A percentile compares a stretch with the other conserved stretches of the same genome.
phyloP scores from a whole-genome alignment of 1,140 invertebrate genomes.

The Andrena cerasifolii region DNA sequence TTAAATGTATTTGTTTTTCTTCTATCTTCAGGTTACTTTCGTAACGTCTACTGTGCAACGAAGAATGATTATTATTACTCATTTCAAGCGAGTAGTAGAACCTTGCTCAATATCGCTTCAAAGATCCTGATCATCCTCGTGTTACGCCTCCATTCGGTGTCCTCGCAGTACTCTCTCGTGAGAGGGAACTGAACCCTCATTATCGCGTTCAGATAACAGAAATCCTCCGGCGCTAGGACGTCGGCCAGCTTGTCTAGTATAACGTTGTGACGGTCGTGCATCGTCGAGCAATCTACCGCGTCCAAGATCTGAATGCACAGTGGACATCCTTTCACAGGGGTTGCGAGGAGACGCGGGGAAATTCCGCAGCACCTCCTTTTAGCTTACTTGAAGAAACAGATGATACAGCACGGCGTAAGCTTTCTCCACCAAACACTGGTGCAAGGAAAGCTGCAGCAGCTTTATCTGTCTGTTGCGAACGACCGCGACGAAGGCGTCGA shows the following conservation, averaged over 20 bases:
- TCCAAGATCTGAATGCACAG: slow-evolving; percentile 18
- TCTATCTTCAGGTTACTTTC: no score
- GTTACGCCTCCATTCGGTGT: slow-evolving; percentile 71
- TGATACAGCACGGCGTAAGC: slow-evolving; percentile 58
- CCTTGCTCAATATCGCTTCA: slow-evolving; percentile 52
- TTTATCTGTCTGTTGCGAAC: slow-evolving; percentile 75
- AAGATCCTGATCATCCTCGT: slow-evolving; percentile 71
- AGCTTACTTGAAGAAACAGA: slow-evolving; percentile 63
- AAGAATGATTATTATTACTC: no score
- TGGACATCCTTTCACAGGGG: not conserved
- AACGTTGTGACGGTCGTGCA: slow-evolving; percentile 74
- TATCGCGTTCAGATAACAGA: slow-evolving; percentile 80
- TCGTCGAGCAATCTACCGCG: slow-evolving; percentile 53
- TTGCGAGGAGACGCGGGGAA: not conserved
- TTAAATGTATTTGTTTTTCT: no score
- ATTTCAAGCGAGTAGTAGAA: no score
- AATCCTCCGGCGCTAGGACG: slow-evolving; percentile 65
- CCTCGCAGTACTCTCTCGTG: slow-evolving; percentile 69
- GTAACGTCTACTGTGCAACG: no score
- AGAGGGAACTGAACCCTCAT: slow-evolving; percentile 80
- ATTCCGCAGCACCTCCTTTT: not conserved
- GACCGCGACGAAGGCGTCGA: slow-evolving; percentile 80
- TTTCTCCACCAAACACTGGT: slow-evolving; percentile 54
- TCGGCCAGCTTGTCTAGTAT: slow-evolving; percentile 68
- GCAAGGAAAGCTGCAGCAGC: slow-evolving; percentile 69